These are phyloP conservation scores for Glandiceps talaboti DNA, from an alignment of 53 echinoderm and acorn worm species.

Conservation along the genomic window DNA sequence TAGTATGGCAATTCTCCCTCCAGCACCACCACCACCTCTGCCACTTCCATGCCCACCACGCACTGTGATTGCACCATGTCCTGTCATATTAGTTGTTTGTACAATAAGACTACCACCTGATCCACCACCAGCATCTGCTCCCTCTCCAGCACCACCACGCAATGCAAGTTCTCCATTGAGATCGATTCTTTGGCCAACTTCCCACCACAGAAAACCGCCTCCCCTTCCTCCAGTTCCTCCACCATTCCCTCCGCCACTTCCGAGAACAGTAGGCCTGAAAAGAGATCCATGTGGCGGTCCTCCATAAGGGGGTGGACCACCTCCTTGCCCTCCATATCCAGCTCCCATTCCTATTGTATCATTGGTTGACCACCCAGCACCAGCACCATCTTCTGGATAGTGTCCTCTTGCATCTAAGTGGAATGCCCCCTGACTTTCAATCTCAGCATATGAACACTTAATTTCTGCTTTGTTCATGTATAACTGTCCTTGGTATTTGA, in stretches of 20 bases:
- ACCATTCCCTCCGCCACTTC: conserved; percentile 85
- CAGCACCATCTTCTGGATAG: conserved; percentile 39
- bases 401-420: conserved; percentile 66
- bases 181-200: conserved; percentile 50
- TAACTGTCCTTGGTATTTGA: conserved; percentile 67
- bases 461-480: conserved; percentile 76
- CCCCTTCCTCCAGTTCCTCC: conserved; percentile 38
- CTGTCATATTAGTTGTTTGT: conserved; percentile 72
- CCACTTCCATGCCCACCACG: conserved; percentile 58
- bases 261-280: conserved; percentile 39
- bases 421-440: conserved; percentile 77
- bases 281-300: conserved; percentile 62
- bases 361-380: conserved; percentile 49
- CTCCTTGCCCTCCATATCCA: conserved; percentile 91
- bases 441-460: conserved; percentile 55
- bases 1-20: conserved; percentile 68
- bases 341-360: conserved; percentile 71
- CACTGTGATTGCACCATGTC: conserved; percentile 70
- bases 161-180: conserved; percentile 71
- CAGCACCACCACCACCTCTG: conserved; percentile 77
- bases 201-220: conserved; percentile 80
- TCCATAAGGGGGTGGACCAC: conserved; percentile 70
- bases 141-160: conserved; percentile 47
- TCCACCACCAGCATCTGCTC: conserved; percentile 60
- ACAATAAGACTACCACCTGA: conserved; percentile 68